Conservation (phyloP, 2,797 vertebrate genomes). For the Echeneis naucrates region DNA sequence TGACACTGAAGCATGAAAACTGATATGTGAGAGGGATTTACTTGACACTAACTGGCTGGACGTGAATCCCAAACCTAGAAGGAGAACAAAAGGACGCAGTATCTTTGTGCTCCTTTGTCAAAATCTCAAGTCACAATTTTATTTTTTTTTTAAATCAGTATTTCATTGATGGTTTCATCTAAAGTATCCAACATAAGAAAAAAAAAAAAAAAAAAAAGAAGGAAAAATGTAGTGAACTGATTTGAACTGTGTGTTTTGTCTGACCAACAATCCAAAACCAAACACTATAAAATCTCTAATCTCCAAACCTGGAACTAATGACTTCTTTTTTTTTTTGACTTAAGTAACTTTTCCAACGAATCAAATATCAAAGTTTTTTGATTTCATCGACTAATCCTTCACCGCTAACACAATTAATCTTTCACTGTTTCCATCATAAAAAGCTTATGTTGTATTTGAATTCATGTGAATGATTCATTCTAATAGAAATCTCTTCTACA, state of each 20-base stretch:
- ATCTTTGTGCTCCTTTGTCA: neutral
- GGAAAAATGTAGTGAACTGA: no score
- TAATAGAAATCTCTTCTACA: conserved; percentile 12
- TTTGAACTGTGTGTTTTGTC: neutral
- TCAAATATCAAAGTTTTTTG: neutral
- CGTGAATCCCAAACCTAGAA: neutral
- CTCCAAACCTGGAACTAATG: no score
- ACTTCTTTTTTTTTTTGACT: no score
- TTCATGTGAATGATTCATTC: conserved; percentile 18
- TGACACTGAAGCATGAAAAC: conserved; percentile 25
- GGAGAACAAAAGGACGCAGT: neutral
- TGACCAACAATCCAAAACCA: neutral
- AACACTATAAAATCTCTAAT: no score
- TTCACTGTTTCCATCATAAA: conserved; percentile 11
- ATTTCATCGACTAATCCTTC: neutral
- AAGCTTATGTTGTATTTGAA: neutral
- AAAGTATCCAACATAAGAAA: neutral
- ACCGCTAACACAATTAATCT: conserved; percentile 47
- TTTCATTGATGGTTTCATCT: neutral
- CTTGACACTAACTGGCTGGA: conserved; percentile 3
- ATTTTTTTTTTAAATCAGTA: neutral
- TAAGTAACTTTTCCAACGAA: neutral
- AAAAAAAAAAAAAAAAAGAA: neutral
- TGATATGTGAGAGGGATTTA: neutral
- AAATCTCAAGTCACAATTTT: no score